Evolutionary conservation across 2,113 vertebrate species (phyloP).

Genomic region (Oreocharis arfaki): DNA sequence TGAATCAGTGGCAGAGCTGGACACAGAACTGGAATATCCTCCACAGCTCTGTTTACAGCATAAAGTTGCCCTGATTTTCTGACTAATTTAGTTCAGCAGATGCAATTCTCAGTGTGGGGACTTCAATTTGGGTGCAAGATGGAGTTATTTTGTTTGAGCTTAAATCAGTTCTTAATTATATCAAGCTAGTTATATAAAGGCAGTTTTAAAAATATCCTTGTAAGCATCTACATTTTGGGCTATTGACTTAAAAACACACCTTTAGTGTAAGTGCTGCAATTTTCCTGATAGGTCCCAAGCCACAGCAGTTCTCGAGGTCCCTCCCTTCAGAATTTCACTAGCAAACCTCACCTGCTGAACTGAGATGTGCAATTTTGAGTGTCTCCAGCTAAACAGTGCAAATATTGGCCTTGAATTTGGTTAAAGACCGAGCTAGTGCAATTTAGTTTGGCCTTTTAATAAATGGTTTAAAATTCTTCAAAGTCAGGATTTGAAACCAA

Average conservation of each 20-base stretch:
- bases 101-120: constrained; percentile 30
- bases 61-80: constrained; percentile 38
- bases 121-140: constrained; percentile 48
- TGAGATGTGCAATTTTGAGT: background rate
- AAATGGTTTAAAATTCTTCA: background rate
- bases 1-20: constrained; percentile 56
- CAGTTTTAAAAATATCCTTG: constrained; percentile 36
- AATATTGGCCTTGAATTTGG: background rate
- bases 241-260: constrained; percentile 3
- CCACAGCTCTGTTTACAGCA: constrained; percentile 17
- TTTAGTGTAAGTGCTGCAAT: constrained; percentile 3
- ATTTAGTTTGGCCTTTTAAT: background rate
- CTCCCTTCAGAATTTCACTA: background rate
- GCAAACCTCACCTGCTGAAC: background rate
- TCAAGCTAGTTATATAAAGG: constrained; percentile 39
- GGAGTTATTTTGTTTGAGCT: constrained; percentile 42
- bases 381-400: background rate
- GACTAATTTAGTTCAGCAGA: constrained; percentile 50
- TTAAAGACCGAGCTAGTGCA: background rate
- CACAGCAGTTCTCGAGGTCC: background rate
- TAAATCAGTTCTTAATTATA: constrained; percentile 60
- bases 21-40: constrained; percentile 40
- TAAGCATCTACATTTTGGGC: background rate
- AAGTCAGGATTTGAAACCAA: background rate
- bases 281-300: background rate